Evolutionary conservation across 2,113 vertebrate genomes (phyloP).

Genomic region (Salvelinus namaycush): DNA sequence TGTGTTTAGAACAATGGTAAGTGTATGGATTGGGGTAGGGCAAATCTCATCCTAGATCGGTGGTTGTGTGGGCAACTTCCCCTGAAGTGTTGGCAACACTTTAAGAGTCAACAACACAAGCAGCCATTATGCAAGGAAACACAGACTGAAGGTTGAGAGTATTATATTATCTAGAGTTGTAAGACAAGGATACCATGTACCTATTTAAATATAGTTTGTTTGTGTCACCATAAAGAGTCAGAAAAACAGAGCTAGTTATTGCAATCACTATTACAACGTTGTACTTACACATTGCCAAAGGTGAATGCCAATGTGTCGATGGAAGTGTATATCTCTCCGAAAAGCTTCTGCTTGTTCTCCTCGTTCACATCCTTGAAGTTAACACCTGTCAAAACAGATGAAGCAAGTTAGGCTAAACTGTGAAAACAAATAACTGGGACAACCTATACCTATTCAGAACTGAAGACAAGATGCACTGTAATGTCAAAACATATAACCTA

Average conservation of each 20-base stretch:
- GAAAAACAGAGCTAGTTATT: background rate
- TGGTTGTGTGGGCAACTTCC: background rate
- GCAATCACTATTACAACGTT: background rate
- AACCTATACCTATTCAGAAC: background rate
- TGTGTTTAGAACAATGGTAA: background rate
- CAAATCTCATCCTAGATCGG: background rate
- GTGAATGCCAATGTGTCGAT: slow-evolving; percentile 96
- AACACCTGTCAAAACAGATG: slow-evolving; percentile 76
- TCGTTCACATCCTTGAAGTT: slow-evolving; percentile 96
- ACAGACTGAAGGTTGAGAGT: too few relatives aligned
- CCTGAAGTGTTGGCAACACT: too few relatives aligned
- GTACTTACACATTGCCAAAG: slow-evolving; percentile 97
- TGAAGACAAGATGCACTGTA: background rate
- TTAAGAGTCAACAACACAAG: too few relatives aligned
- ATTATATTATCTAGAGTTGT: too few relatives aligned
- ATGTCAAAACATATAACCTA: background rate
- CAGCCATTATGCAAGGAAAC: too few relatives aligned
- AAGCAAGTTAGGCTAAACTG: slow-evolving; percentile 27
- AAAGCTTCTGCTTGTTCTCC: slow-evolving; percentile 89
- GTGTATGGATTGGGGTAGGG: background rate
- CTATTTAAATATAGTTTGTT: too few relatives aligned
- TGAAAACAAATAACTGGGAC: slow-evolving; percentile 14
- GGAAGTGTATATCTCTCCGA: slow-evolving; percentile 89
- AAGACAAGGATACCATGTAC: too few relatives aligned
- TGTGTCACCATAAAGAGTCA: background rate